phyloP scores from a whole-genome alignment of 1,140 invertebrate species.

The Zaprionus africanus region DNA sequence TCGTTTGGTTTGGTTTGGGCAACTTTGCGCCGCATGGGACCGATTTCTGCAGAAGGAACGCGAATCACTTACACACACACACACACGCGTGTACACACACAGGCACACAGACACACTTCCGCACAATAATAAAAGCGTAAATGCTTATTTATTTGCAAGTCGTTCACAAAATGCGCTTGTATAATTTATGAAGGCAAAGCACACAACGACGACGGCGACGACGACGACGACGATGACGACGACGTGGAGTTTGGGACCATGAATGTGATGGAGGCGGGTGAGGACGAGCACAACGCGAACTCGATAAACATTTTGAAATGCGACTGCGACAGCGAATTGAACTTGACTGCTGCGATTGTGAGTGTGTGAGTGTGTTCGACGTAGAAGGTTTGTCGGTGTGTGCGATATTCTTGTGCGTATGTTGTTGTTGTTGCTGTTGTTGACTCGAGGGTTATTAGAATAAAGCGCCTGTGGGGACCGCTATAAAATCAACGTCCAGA shows the following conservation, averaged over 20 bases:
- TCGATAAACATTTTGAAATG: slow-evolving; percentile 60
- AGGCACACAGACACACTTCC: slow-evolving; percentile 33
- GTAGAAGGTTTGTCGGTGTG: slow-evolving; percentile 15
- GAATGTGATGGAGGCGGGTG: neutral
- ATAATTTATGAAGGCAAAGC: slow-evolving; percentile 80
- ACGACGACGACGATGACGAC: neutral
- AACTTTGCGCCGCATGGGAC: slow-evolving; percentile 73
- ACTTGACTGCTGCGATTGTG: slow-evolving; percentile 50
- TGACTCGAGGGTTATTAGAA: slow-evolving; percentile 48
- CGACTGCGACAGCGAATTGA: slow-evolving; percentile 62
- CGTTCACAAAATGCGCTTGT: slow-evolving; percentile 77
- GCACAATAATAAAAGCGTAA: slow-evolving; percentile 81
- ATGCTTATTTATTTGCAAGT: slow-evolving; percentile 82
- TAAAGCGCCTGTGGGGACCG: slow-evolving; percentile 60
- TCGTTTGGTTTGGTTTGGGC: slow-evolving; percentile 52
- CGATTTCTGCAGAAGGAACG: slow-evolving; percentile 64
- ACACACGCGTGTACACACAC: slow-evolving; percentile 32
- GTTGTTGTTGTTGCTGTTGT: slow-evolving; percentile 41
- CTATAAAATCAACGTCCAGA: slow-evolving; percentile 58
- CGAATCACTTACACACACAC: slow-evolving; percentile 28
- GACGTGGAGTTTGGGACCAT: neutral
- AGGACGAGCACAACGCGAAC: slow-evolving; percentile 32
- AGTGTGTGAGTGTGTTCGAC: slow-evolving; percentile 43
- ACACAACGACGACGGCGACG: slow-evolving; percentile 52
- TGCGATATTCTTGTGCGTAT: slow-evolving; percentile 36